These are phyloP conservation scores for Paragorgia papillata DNA, from an alignment of 92 coral and sea anemone genomes.

Conservation along the genomic window DNA sequence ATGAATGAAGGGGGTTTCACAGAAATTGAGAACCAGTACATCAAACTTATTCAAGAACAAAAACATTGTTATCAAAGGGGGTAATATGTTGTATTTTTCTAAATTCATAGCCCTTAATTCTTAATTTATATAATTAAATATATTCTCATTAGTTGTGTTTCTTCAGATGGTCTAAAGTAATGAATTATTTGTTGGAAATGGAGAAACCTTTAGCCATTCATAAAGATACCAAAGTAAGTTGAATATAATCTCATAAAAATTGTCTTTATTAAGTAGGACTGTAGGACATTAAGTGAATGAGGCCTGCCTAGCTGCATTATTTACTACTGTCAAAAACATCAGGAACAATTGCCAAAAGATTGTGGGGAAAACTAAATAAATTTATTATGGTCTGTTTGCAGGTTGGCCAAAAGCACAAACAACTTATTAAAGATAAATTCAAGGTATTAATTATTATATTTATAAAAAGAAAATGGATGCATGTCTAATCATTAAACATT, in stretches of 20 bases:
- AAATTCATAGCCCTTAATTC: too few relatives aligned
- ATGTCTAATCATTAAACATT: conserved; percentile 4
- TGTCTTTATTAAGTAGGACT: too few relatives aligned
- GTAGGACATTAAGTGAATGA: too few relatives aligned
- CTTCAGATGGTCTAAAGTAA: conserved; percentile 84
- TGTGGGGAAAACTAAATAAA: too few relatives aligned
- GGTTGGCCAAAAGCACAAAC: conserved; percentile 95
- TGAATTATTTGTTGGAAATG: conserved; percentile 81
- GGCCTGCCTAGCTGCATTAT: too few relatives aligned
- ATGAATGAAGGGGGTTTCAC: conserved; percentile 77
- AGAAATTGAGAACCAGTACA: conserved; percentile 76
- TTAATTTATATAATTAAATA: neutral
- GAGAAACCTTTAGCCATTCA: conserved; percentile 81
- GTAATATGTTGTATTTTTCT: too few relatives aligned
- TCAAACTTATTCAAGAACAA: conserved; percentile 74
- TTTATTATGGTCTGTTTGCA: conserved; percentile 1
- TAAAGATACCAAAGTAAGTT: conserved; percentile 49
- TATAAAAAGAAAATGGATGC: neutral
- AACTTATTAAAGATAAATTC: conserved; percentile 91
- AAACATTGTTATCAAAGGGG: conserved; percentile 86
- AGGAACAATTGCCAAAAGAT: too few relatives aligned
- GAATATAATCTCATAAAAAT: too few relatives aligned
- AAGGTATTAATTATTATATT: conserved; percentile 61
- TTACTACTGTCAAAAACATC: too few relatives aligned
- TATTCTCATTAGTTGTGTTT: neutral